Base-by-base conservation (phyloP, 2,888 invertebrate genomes). In the Parnassius orleans region DNA sequence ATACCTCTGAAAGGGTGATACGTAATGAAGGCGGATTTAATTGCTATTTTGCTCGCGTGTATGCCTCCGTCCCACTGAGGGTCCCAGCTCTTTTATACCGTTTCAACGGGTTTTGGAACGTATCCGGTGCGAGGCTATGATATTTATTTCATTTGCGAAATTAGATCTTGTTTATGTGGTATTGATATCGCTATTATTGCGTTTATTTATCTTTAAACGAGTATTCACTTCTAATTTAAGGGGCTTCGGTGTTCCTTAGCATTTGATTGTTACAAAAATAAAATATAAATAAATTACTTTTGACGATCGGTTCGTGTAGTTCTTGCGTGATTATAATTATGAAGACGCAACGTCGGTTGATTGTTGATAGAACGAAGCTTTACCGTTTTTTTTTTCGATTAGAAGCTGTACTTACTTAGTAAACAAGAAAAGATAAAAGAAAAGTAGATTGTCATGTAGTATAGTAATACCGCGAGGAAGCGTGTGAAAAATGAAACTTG, bases 1-100 rank as follows among this genome's bases (percentile, higher is more conserved):
- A 59, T 66, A 65, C 65, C 53, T 66, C 67, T 66, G 67, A 67
- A 74, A 69, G 74, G 76, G 76, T 75, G 80, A 77, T 72, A 71
- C 61, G 78, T 86, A 86, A 87, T 87, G 86, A 83, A 83, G 81
- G 81, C 79, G 77, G 79, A 80, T 86, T 83, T 87, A 88, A 88
- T 87, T 88, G 88, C 81, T 83, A 84, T 87, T 87, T 86, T 86
- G 83, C 79, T 72, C 74, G 77, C 75, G 74, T 73, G 76, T 76
- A 69, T 72, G 67, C 59, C 67, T 69, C 64, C 68, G 64, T 66
- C 60, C 64, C 57, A 51, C 65, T 61, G 68, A 66, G 66, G 68
- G 68, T 60, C 60, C 63, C 62, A 66, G 68, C 67, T 68, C 68
- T 69, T 71, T 73, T 68, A 70, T 72, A 69, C 66, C 57, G 68